Evolutionary conservation across 2,113 vertebrate species (phyloP).

Genomic region (Lasiurus cinereus): DNA sequence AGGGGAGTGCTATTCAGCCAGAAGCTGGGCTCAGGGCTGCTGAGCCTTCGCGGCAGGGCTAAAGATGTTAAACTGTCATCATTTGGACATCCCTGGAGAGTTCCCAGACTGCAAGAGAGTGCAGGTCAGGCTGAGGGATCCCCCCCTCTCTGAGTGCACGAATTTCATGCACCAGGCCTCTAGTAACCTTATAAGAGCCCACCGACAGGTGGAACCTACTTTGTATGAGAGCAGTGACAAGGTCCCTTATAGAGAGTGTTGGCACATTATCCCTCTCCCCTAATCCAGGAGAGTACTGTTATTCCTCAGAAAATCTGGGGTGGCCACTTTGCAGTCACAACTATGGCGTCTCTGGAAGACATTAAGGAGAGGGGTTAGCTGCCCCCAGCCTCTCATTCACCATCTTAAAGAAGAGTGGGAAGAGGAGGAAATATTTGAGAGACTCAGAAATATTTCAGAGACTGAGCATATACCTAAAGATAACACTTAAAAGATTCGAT

Average conservation of each 20-base stretch:
- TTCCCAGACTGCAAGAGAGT: too few species aligned
- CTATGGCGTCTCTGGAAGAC: background rate
- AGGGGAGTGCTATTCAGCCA: too few species aligned
- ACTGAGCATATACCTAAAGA: background rate
- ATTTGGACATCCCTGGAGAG: too few species aligned
- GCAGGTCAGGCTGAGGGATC: too few species aligned
- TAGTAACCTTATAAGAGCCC: background rate
- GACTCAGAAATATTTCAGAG: background rate
- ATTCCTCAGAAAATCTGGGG: background rate
- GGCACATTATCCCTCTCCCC: too few species aligned
- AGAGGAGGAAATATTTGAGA: background rate
- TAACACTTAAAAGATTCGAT: background rate
- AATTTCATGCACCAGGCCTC: too few species aligned
- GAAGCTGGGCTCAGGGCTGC: too few species aligned
- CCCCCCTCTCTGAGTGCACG: accelerated
- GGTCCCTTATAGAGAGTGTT: background rate
- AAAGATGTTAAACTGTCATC: too few species aligned
- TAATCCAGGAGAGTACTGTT: background rate
- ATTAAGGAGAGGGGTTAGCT: background rate
- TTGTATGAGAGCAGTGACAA: background rate
- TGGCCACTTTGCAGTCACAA: background rate
- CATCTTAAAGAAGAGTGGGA: background rate
- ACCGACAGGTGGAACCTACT: background rate
- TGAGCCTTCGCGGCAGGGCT: accelerated
- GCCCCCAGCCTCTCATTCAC: background rate